phyloP scores from a whole-genome alignment of 2,113 vertebrate species.

The Prinia subflava region DNA sequence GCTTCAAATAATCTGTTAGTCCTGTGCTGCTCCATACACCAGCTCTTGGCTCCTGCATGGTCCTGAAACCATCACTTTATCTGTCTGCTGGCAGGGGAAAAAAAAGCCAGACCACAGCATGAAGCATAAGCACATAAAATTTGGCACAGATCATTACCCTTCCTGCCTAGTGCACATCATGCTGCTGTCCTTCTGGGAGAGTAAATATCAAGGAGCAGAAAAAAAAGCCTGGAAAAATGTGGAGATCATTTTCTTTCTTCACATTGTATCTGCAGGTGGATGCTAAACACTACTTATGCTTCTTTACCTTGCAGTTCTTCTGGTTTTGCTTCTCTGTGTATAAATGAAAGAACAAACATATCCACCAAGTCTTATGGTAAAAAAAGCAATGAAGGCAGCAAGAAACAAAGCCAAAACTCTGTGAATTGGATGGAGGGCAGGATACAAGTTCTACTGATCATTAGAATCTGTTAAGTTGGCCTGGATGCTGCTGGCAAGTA shows the following conservation, averaged over 20 bases:
- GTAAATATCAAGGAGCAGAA: background rate
- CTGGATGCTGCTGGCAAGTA: background rate
- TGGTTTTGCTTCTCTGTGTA: background rate
- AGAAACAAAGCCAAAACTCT: background rate
- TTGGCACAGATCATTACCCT: constrained; percentile 19
- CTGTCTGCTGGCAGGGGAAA: background rate
- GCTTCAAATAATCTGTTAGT: background rate
- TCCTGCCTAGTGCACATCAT: background rate
- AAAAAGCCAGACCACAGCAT: background rate
- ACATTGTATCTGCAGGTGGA: background rate
- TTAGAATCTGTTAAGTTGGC: background rate
- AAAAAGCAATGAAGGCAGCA: background rate
- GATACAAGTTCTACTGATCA: background rate
- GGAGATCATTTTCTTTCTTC: background rate
- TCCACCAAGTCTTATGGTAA: background rate
- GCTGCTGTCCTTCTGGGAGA: constrained; percentile 1
- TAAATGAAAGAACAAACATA: background rate
- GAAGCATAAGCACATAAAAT: background rate
- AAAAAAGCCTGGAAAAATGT: background rate
- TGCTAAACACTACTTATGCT: background rate
- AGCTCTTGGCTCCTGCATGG: background rate
- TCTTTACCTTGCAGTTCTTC: background rate
- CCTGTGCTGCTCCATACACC: background rate
- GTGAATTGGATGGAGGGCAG: background rate
- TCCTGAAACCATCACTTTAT: background rate